Conservation (phyloP, 2,113 vertebrate genomes). For the Rutilus rutilus region DNA sequence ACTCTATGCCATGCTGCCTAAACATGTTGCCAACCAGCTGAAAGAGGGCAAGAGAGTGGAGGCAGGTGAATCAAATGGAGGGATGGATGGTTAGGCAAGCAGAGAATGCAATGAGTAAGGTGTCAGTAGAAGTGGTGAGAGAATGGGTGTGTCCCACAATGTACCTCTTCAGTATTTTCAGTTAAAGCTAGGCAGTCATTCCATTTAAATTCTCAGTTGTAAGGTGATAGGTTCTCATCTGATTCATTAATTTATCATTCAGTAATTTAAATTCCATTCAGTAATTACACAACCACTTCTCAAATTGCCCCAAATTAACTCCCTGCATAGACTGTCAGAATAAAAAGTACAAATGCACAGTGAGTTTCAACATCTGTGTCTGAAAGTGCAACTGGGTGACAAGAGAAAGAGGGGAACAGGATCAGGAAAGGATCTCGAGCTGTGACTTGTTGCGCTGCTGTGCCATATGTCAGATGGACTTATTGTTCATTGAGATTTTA, state of each 20-base stretch:
- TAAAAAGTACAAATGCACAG: neutral
- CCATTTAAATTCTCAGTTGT: neutral
- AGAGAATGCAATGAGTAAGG: slow-evolving; percentile 16
- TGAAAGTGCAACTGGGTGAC: no score
- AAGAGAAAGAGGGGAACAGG: no score
- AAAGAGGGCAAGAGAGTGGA: slow-evolving; percentile 81
- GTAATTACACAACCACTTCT: no score
- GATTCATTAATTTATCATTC: neutral
- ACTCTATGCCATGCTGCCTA: slow-evolving; percentile 81
- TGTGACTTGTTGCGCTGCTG: no score
- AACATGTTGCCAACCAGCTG: slow-evolving; percentile 81
- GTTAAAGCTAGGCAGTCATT: neutral
- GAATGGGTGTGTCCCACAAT: neutral
- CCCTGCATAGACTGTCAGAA: no score
- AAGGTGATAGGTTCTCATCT: neutral
- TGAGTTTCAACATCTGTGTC: neutral
- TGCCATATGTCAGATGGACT: no score
- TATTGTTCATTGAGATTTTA: no score
- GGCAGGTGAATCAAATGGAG: slow-evolving; percentile 74
- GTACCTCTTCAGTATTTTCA: neutral
- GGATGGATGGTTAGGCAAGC: slow-evolving; percentile 7
- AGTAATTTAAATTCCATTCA: no score
- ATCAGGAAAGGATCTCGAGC: no score
- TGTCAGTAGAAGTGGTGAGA: neutral
- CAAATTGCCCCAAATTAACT: no score